Conservation (phyloP, 2,797 vertebrate species). For the Phataginus tetradactyla region DNA sequence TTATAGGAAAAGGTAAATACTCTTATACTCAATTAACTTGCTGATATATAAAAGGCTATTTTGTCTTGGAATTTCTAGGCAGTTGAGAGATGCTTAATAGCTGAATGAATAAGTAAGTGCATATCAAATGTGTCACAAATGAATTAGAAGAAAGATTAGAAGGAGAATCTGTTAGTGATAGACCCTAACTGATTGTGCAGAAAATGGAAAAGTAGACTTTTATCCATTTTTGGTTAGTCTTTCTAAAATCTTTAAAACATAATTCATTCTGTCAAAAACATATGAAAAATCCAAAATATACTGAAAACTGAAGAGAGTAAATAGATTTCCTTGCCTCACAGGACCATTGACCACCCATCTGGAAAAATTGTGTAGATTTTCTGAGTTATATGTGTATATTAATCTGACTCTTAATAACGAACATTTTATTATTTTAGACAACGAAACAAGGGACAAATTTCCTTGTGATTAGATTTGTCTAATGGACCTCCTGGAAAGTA, state of each 20-base stretch:
- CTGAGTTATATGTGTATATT: background rate
- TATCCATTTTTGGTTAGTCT: background rate
- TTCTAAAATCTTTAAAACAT: slow-evolving; percentile 28
- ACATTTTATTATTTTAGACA: slow-evolving; percentile 19
- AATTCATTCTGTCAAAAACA: background rate
- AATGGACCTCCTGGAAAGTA: background rate
- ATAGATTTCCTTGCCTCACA: background rate
- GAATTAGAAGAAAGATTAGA: background rate
- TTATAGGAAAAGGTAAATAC: background rate
- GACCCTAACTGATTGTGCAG: background rate
- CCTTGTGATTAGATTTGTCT: slow-evolving; percentile 1
- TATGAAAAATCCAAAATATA: background rate
- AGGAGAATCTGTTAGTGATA: background rate
- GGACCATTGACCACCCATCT: background rate
- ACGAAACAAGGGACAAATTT: background rate
- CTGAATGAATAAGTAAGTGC: background rate
- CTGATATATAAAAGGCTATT: background rate
- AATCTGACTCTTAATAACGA: background rate
- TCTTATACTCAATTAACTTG: background rate
- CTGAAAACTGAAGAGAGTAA: background rate
- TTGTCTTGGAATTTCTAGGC: background rate
- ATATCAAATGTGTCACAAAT: background rate
- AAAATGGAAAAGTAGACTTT: background rate
- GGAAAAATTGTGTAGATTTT: slow-evolving; percentile 25
- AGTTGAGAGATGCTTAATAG: background rate